Conservation (phyloP, 1,140 invertebrate species). For the Hypothenemus hampei region DNA sequence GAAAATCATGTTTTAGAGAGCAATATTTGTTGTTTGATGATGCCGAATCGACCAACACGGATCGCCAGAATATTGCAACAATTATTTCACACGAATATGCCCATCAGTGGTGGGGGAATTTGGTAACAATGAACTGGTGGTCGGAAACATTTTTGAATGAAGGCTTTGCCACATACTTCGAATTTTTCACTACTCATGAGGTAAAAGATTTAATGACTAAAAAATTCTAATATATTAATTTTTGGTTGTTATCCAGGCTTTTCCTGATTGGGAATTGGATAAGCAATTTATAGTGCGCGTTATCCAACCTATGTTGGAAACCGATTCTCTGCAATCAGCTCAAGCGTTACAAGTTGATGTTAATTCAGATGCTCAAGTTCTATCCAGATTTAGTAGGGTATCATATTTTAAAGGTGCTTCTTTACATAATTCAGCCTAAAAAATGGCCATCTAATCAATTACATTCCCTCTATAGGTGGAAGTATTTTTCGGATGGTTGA, state of each 20-base stretch:
- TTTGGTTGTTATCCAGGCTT: slow-evolving; percentile 16
- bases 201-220: slow-evolving; percentile 20
- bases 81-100: slow-evolving; percentile 59
- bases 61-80: slow-evolving; percentile 48
- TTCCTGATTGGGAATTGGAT: slow-evolving; percentile 36
- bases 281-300: slow-evolving; percentile 59
- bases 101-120: slow-evolving; percentile 69
- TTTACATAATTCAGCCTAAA: neutral
- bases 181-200: slow-evolving; percentile 36
- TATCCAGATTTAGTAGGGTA: slow-evolving; percentile 54
- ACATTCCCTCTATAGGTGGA: slow-evolving; percentile 42
- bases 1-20: slow-evolving; percentile 54
- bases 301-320: slow-evolving; percentile 58
- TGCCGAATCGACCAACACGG: slow-evolving; percentile 45
- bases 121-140: slow-evolving; percentile 57
- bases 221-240: neutral
- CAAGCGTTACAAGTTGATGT: slow-evolving; percentile 53
- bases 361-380: slow-evolving; percentile 49
- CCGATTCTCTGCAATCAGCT: slow-evolving; percentile 60
- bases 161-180: slow-evolving; percentile 50
- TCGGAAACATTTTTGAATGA: slow-evolving; percentile 51
- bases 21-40: slow-evolving; percentile 53
- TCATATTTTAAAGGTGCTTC: slow-evolving; percentile 57
- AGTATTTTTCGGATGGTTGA: slow-evolving; percentile 72
- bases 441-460: too few species aligned